Percentiles rank a stretch among this genome's conserved stretches.
These are phyloP conservation scores for Dicentrarchus labrax DNA, from an alignment of 2,113 vertebrate genomes.

Conservation along the genomic window DNA sequence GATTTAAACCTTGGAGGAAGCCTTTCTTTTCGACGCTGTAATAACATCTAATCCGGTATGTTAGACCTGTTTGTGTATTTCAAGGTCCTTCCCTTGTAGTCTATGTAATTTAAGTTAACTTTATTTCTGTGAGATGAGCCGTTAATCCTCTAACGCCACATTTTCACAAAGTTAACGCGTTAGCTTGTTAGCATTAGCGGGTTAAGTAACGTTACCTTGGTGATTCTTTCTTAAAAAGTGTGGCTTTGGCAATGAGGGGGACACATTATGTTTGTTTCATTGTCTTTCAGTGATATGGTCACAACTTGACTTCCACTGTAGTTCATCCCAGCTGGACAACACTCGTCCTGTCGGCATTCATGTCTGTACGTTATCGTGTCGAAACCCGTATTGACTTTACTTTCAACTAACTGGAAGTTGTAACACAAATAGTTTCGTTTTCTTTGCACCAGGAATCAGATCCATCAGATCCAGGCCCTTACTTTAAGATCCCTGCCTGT, in stretches of 20 bases:
- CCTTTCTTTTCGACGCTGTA: conserved; percentile 47
- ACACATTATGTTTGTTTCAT: neutral
- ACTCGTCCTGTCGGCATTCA: neutral
- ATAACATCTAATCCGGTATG: conserved; percentile 55
- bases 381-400: neutral
- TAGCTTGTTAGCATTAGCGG: conserved; percentile 55
- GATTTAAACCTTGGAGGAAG: conserved; percentile 73
- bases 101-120: rapidly evolving
- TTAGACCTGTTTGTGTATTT: rapidly evolving
- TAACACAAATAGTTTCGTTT: neutral
- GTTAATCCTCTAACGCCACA: neutral
- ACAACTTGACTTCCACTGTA: neutral
- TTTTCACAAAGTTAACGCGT: conserved; percentile 42
- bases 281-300: neutral
- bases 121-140: rapidly evolving
- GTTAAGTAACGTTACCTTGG: conserved; percentile 26
- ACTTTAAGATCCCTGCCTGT: neutral
- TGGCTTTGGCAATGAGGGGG: neutral
- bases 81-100: rapidly evolving
- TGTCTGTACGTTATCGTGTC: neutral
- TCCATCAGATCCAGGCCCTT: too few species aligned
- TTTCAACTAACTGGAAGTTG: neutral
- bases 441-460: neutral
- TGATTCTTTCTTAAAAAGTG: neutral
- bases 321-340: neutral